Evolutionary conservation across 1,140 invertebrate genomes (phyloP), one percentile per base, ranked within the genome.

Genomic region (Magallana angulata): DNA sequence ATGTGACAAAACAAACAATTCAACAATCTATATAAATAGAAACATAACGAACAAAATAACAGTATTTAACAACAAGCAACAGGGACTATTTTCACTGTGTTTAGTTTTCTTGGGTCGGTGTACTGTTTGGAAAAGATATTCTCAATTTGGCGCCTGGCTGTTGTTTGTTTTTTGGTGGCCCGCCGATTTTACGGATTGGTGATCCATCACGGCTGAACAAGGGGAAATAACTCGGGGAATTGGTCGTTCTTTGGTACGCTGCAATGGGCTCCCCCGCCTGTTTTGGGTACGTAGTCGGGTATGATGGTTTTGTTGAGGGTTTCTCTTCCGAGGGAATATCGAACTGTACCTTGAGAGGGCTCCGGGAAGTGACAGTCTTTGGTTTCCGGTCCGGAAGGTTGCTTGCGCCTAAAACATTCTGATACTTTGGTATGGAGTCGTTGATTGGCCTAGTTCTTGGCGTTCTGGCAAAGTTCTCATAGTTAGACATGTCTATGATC

Each of bases 391-490:
- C 84, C 11, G 84, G 14, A 24, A 48, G 76, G 68, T 76, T 85
- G 11, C 36, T 64, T 7, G 11, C n/a, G 48, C 30, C 57, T 8
- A 58, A 48, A 30, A 76, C 68, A 36, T 76, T 76, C n/a, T 30
- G 68, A 9, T 36, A 14, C 57, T 18, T 48, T 24, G 7, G n/a
- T 16, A 60, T 58, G 11, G 68, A 71, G 16, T 71, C 48, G 0
- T 9, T 71, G n/a, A 48, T 24, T 7, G 84, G 84, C 9, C 68
- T 62, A 7, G 16, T 71, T 57, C 64, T 76, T 5, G 86, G 60
- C 3, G 84, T 85, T 76, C 88, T 85, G 1, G 88, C 88, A 57
- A 85, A 89, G 71, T 87, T 89, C 24, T 89, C 88, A 86, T 89
- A 89, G 16, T 85, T 86, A 48, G 57, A 82, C 59, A 68, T 59